These are phyloP conservation scores for Drosophila pseudoobscura DNA, from an alignment of 1,140 invertebrate species.

Conservation along the genomic window DNA sequence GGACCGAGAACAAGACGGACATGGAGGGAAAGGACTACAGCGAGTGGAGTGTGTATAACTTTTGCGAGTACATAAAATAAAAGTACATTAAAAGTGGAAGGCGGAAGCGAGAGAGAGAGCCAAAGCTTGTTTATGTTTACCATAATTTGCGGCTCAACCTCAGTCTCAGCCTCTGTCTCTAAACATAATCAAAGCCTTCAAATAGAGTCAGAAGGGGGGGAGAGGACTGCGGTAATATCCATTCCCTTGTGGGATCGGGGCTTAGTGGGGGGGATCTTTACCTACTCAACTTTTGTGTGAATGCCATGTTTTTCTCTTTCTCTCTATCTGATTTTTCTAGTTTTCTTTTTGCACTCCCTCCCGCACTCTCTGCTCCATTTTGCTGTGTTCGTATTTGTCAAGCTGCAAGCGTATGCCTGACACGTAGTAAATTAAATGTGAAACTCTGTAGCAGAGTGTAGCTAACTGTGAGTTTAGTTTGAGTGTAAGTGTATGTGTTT, in stretches of 20 bases:
- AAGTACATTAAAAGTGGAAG: conserved; percentile 47
- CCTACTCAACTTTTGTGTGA: conserved; percentile 23
- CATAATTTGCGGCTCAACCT: conserved; percentile 57
- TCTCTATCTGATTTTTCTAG: conserved; percentile 17
- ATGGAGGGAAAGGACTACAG: conserved; percentile 14
- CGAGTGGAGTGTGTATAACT: conserved; percentile 21
- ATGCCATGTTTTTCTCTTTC: conserved; percentile 4
- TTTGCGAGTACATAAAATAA: conserved; percentile 24
- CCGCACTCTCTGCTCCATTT: background rate
- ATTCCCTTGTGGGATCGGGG: background rate
- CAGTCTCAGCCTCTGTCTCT: background rate
- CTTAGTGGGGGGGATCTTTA: conserved; percentile 15
- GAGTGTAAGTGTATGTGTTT: conserved; percentile 25
- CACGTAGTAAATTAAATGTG: conserved; percentile 79
- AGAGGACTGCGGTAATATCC: conserved; percentile 1
- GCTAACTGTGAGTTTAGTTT: conserved; percentile 53
- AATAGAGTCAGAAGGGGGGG: conserved; percentile 33
- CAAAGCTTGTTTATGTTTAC: conserved; percentile 53
- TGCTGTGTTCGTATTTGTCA: conserved; percentile 57
- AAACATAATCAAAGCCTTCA: conserved; percentile 51
- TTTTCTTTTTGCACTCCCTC: conserved; percentile 33
- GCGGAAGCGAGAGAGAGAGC: conserved; percentile 33
- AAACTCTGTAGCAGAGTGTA: conserved; percentile 67
- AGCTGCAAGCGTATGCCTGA: conserved; percentile 67
- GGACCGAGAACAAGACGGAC: conserved; percentile 30